These are phyloP conservation scores for Rhinolophus sinicus DNA, from an alignment of 2,113 vertebrate species.

Conservation along the genomic window DNA sequence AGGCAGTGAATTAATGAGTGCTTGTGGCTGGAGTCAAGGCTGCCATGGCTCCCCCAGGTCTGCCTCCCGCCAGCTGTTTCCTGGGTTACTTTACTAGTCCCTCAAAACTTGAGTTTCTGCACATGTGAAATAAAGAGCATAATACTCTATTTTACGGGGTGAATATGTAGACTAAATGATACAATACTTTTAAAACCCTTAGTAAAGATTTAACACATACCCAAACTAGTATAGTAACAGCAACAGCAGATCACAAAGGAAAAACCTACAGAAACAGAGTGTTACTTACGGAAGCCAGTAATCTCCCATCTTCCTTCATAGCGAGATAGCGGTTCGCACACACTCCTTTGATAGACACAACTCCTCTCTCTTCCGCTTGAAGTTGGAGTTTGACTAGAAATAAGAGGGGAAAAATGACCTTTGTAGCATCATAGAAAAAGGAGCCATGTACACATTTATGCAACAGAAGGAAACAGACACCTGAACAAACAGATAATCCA, in stretches of 20 bases:
- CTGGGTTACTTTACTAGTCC: background rate
- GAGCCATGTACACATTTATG: background rate
- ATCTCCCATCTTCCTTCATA: conserved; percentile 95
- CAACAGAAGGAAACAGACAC: background rate
- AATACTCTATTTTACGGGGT: background rate
- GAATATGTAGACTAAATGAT: background rate
- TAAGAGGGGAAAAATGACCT: background rate
- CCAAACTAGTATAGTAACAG: background rate
- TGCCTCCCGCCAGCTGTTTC: background rate
- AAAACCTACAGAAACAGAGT: background rate
- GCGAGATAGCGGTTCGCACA: conserved; percentile 96
- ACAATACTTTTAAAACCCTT: background rate
- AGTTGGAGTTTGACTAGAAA: conserved; percentile 94
- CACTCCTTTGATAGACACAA: conserved; percentile 96
- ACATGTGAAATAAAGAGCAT: background rate
- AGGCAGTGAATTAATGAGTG: background rate
- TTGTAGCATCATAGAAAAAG: background rate
- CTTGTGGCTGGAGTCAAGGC: background rate
- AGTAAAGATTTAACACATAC: background rate
- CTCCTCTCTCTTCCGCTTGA: conserved; percentile 95
- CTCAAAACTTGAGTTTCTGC: background rate
- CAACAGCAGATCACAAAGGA: background rate
- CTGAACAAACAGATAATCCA: background rate
- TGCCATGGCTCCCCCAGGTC: background rate
- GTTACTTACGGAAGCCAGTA: conserved; percentile 93